Base-by-base conservation (phyloP, 2,888 invertebrate species). In the Megalurothrips usitatus region DNA sequence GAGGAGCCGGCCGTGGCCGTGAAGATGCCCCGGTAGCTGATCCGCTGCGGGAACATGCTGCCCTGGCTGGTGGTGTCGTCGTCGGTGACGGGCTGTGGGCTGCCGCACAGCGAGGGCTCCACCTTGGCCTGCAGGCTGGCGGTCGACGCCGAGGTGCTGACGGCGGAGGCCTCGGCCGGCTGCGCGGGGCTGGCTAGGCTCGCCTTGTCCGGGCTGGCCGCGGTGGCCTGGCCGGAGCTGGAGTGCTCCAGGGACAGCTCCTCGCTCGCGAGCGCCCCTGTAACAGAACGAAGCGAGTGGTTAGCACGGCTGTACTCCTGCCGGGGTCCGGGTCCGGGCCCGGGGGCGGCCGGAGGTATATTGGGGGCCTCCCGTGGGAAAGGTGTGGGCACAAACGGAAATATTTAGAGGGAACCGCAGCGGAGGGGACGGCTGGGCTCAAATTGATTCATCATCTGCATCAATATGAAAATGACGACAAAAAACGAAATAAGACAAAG, bases 251-350 rank as follows among this genome's bases (percentile, higher is more conserved):
- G 88, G 58, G 94, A 93, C 82, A 94, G 87, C 87, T 94, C 94
- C 87, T 94, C 94, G 85, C 94, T 92, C 86, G 94, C 92, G 87
- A 94, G 89, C 85, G 93, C 92, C 89, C 94, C 94, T 94, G 90
- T 63, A 91, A 91, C 88, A 87, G 88, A 82, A 83, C 9, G 68
- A 12, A 26, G 23, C 23, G 10, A n/a, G 68, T 75, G 68, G 68
- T 75, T 75, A 75, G 68, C 68, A 26, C 68, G 58, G 68, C 23
- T 26, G 68, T 75, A 43, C 34, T 4, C 34, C 34, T 43, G 6
- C 3, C 34, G 34, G 34, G 6, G 34, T 2, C 52, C 52, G 14
- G 17, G 52, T 2, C 52, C 52, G 52, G 52, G 34, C 2, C 34
- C 34, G 34, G 34, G 6, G 34, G 34, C 34, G 34, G 34, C 3